Evolutionary conservation across 2,113 vertebrate species (phyloP).

Genomic region (Microcebus ravelobensis): DNA sequence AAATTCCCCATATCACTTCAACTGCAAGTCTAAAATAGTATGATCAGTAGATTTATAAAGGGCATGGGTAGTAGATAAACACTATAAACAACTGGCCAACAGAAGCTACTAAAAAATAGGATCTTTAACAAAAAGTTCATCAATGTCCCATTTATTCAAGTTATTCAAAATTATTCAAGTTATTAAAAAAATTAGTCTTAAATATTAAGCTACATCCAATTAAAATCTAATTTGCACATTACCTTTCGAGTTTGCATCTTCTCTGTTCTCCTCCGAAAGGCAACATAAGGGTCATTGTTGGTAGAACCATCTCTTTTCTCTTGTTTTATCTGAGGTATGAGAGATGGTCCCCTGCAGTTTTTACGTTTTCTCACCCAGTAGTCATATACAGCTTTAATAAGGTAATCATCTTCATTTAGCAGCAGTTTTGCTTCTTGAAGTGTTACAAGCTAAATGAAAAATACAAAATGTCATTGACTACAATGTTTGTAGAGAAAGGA

Average conservation of each 20-base stretch:
- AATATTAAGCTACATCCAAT: slow-evolving; percentile 12
- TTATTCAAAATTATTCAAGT: slow-evolving; percentile 38
- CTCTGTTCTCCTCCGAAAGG: slow-evolving; percentile 95
- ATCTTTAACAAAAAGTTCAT: slow-evolving; percentile 37
- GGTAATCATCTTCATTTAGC: slow-evolving; percentile 96
- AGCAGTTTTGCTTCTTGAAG: slow-evolving; percentile 94
- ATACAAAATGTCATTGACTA: slow-evolving; percentile 49
- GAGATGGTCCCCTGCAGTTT: slow-evolving; percentile 91
- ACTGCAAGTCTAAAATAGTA: background rate
- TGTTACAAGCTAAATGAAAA: slow-evolving; percentile 90
- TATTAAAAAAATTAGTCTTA: background rate
- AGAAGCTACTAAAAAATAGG: slow-evolving; percentile 15
- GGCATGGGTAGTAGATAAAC: background rate
- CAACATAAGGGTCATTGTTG: slow-evolving; percentile 95
- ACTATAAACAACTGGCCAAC: background rate
- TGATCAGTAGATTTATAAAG: background rate
- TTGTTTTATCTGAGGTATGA: slow-evolving; percentile 93
- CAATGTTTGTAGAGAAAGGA: slow-evolving; percentile 45
- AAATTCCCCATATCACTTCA: slow-evolving; percentile 27
- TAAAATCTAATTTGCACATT: slow-evolving; percentile 60
- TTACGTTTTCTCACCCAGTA: slow-evolving; percentile 97
- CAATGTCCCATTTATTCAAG: background rate
- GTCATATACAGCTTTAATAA: slow-evolving; percentile 96
- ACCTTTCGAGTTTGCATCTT: slow-evolving; percentile 99
- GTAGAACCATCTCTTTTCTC: slow-evolving; percentile 97